These are phyloP conservation scores for Isaurus tuberculatus DNA, from an alignment of 92 coral and sea anemone species.

Conservation along the genomic window DNA sequence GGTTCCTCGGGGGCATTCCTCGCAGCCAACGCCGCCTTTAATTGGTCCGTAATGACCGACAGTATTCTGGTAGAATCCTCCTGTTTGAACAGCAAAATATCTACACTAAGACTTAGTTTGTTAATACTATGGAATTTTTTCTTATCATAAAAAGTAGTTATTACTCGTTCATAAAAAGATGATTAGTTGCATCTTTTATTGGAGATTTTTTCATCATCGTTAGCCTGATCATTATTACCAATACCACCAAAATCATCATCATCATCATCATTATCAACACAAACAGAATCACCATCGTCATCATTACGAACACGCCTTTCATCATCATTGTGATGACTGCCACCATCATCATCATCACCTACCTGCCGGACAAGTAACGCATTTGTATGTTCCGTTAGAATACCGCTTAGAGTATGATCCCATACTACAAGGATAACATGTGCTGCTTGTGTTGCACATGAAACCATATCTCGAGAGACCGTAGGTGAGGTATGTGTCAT, in stretches of 20 bases:
- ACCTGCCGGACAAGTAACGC: constrained; percentile 84
- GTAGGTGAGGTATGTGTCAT: constrained; percentile 63
- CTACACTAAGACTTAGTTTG: too few species aligned
- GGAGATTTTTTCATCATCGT: background rate
- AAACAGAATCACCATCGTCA: background rate
- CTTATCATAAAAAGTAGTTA: too few species aligned
- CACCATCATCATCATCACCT: background rate
- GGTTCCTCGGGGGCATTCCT: constrained; percentile 73
- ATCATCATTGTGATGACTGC: background rate
- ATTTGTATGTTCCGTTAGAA: constrained; percentile 57
- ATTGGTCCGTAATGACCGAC: constrained; percentile 75
- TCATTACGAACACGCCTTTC: background rate
- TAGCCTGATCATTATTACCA: background rate
- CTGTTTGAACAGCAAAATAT: constrained; percentile 22
- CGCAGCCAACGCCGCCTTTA: constrained; percentile 72
- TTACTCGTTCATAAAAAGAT: too few species aligned
- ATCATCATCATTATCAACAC: background rate
- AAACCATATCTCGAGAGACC: constrained; percentile 78
- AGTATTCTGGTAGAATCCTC: constrained; percentile 81
- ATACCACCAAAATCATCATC: background rate
- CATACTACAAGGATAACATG: constrained; percentile 70
- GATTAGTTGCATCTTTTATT: too few species aligned
- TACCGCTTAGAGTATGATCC: constrained; percentile 69
- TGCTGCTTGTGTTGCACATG: constrained; percentile 46
- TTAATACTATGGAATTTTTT: too few species aligned